Base-by-base conservation (phyloP, 1,140 invertebrate species). In the Phenacoccus solenopsis region DNA sequence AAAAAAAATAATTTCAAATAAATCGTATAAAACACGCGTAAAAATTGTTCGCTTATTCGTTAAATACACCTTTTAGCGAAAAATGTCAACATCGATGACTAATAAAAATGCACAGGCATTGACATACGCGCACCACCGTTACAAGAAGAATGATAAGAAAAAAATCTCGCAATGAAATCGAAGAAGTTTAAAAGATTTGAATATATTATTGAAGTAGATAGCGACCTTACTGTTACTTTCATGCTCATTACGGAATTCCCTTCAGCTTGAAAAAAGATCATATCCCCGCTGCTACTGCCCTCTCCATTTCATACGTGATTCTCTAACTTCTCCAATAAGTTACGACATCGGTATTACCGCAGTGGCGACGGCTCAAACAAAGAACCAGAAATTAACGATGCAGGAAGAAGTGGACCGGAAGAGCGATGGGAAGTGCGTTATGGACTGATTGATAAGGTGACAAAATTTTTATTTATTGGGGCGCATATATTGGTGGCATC, bases 171-270 rank as follows among this genome's bases (percentile, higher is more conserved):
- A 16, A 64, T 22, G 25, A 64, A 64, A 64, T 64, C 22, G 16
- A 27, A 64, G 59, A 25, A 64, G 25, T 24, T 25, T 5, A 64
- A 64, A 64, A 64, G 13, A 64, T 24, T 25, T n/a, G n/a, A 64
- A 64, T 64, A 27, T 64, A 16, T 64, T 25, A 64, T 4, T 49
- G 20, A 64, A 27, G 59, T 64, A 24, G 59, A 24, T 64, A 27
- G 20, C 59, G 59, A 64, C 59, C 59, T 64, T 64, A 64, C 59
- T 64, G 59, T 64, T 64, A 64, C 59, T 64, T 64, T 64, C 59
- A 64, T 64, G 9, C 59, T 64, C 25, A 64, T 64, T 64, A 64
- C 59, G 59, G 59, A 64, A 64, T 64, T 64, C 10, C 59, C 59
- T 27, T 64, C 59, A 25, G 21, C 59, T 64, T 24, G 59, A 9